Conservation (phyloP, 2,113 vertebrate species). For the Suncus etruscus region DNA sequence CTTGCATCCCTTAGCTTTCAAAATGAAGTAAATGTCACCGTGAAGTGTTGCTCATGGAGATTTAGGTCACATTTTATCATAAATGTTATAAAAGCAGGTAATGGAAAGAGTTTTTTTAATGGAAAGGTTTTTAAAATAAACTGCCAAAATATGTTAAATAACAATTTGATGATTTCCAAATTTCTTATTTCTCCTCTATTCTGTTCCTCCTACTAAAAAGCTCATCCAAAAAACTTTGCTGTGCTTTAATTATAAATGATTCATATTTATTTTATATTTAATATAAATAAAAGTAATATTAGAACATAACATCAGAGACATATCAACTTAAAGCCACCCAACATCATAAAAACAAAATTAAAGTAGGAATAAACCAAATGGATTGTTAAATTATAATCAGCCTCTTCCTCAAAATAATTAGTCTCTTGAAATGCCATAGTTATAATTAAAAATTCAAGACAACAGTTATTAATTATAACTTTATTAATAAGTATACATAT, state of each 20-base stretch:
- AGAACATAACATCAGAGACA: not conserved
- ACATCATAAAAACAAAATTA: conserved; percentile 45
- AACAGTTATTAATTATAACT: not conserved
- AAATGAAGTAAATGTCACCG: not conserved
- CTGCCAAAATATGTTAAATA: conserved; percentile 50
- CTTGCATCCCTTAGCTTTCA: conserved; percentile 38
- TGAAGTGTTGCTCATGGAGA: conserved; percentile 7
- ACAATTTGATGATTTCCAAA: conserved; percentile 18
- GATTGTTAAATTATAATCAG: conserved; percentile 66
- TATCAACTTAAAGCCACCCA: conserved; percentile 45
- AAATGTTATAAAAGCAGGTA: conserved; percentile 5
- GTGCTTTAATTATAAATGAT: too few species aligned
- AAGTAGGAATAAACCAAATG: conserved; percentile 63
- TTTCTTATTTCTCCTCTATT: not conserved
- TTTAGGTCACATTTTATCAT: conserved; percentile 20
- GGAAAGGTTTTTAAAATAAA: conserved; percentile 33
- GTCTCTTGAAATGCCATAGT: conserved; percentile 60
- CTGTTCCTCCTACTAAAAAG: not conserved
- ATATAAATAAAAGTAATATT: not conserved
- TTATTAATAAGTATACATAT: too few species aligned
- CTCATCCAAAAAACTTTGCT: not conserved
- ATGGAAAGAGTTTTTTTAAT: not conserved
- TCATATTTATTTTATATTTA: too few species aligned
- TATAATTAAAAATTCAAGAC: conserved; percentile 50
- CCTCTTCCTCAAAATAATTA: conserved; percentile 45